Conservation (phyloP, 2,888 invertebrate genomes). For the Epinotia ramella region DNA sequence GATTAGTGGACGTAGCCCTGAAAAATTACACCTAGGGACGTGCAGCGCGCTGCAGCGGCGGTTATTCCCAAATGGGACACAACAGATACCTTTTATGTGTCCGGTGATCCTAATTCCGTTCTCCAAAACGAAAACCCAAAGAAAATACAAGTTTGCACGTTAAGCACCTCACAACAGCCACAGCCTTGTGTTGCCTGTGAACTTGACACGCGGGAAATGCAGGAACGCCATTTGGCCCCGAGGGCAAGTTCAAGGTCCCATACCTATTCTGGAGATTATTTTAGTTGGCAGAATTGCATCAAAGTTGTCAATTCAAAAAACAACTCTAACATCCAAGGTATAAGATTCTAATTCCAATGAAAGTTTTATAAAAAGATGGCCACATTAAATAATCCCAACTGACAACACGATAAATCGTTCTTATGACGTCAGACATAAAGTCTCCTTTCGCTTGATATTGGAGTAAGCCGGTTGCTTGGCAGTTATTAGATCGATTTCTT, state of each 20-base stretch:
- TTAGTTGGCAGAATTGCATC: too few relatives aligned
- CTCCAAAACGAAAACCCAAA: constrained; percentile 1
- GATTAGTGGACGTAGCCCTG: too few relatives aligned
- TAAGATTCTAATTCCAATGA: too few relatives aligned
- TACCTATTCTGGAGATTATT: not conserved
- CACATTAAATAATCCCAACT: too few relatives aligned
- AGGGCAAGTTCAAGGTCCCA: constrained; percentile 40
- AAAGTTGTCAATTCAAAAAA: too few relatives aligned
- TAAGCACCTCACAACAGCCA: constrained; percentile 4
- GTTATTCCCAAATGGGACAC: too few relatives aligned
- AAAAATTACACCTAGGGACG: too few relatives aligned
- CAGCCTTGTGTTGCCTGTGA: constrained; percentile 30
- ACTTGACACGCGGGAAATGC: constrained; percentile 16
- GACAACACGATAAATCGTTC: not conserved
- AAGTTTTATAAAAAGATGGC: too few relatives aligned
- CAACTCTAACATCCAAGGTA: too few relatives aligned
- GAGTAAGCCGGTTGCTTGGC: not conserved
- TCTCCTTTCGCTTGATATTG: not conserved
- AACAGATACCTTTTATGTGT: not conserved
- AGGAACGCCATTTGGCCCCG: constrained; percentile 21
- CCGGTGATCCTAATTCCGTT: not conserved
- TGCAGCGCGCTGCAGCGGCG: too few relatives aligned
- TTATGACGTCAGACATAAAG: not conserved
- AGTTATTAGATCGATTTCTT: constrained; percentile 27
- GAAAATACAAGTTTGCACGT: constrained; percentile 16